Conservation (phyloP, 2,888 invertebrate genomes). For the Cactoblastis cactorum region DNA sequence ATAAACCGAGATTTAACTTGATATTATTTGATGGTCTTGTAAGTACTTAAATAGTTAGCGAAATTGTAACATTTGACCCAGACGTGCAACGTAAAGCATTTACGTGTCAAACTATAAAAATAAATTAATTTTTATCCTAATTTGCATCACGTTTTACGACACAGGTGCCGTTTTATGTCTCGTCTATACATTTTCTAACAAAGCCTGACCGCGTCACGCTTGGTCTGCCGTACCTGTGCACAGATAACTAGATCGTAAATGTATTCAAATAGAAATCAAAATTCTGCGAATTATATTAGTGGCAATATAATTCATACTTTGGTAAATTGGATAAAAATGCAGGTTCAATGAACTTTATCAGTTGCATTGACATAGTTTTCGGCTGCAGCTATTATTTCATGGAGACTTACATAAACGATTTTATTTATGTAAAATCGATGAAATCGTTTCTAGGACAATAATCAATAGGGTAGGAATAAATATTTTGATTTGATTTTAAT, state of each 20-base stretch:
- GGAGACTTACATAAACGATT: not conserved
- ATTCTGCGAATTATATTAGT: not conserved
- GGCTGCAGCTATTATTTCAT: not conserved
- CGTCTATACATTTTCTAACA: not conserved
- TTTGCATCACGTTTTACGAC: not conserved
- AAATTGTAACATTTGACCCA: no score
- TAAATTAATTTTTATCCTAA: not conserved
- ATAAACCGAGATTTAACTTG: no score
- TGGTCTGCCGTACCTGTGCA: not conserved
- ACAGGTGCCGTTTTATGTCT: not conserved
- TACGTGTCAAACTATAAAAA: no score
- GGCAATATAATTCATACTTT: not conserved
- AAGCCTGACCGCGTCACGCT: constrained; percentile 2
- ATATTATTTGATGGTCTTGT: no score
- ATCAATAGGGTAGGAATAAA: no score
- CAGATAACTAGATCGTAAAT: not conserved
- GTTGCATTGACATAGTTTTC: not conserved
- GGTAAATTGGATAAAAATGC: not conserved
- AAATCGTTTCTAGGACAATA: no score
- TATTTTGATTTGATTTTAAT: no score
- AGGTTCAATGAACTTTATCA: constrained; percentile 9
- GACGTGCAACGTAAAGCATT: no score
- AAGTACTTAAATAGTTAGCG: no score
- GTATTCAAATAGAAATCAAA: not conserved
- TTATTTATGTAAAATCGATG: not conserved